Percentiles rank a stretch among this genome's conserved stretches.
phyloP scores from a whole-genome alignment of 2,888 invertebrate species.

The Heliothis peltigera region DNA sequence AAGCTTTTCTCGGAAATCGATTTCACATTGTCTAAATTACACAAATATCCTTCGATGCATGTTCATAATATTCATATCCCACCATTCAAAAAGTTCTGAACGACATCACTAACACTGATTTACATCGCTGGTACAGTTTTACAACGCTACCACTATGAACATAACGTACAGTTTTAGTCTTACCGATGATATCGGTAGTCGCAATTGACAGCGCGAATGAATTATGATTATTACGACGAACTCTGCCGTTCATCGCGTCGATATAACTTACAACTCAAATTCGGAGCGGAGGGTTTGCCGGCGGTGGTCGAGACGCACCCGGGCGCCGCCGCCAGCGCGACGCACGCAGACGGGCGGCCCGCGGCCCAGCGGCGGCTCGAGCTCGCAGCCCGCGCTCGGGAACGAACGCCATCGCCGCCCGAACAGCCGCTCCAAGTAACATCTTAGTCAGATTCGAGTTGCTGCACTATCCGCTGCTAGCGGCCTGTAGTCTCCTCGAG shows the following conservation, averaged over 20 bases:
- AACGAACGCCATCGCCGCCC: slow-evolving; percentile 90
- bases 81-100: slow-evolving; percentile 67
- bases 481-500: slow-evolving; percentile 87
- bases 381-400: slow-evolving; percentile 83
- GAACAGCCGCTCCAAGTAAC: slow-evolving; percentile 93
- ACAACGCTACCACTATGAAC: slow-evolving; percentile 68
- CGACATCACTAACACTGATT: slow-evolving; percentile 67
- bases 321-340: slow-evolving; percentile 68
- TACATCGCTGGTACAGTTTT: slow-evolving; percentile 68
- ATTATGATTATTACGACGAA: slow-evolving; percentile 26
- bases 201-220: slow-evolving; percentile 73
- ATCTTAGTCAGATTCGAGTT: slow-evolving; percentile 93
- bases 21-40: slow-evolving; percentile 73
- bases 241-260: slow-evolving; percentile 29
- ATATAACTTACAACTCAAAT: slow-evolving; percentile 81
- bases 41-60: slow-evolving; percentile 71
- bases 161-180: slow-evolving; percentile 71
- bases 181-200: slow-evolving; percentile 67
- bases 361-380: slow-evolving; percentile 75
- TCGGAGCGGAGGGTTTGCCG: slow-evolving; percentile 87
- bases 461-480: slow-evolving; percentile 88
- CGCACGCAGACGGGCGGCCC: slow-evolving; percentile 73
- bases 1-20: slow-evolving; percentile 85
- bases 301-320: slow-evolving; percentile 84
- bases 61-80: slow-evolving; percentile 62